phyloP scores from a whole-genome alignment of 2,113 vertebrate genomes.

The human (Homo sapiens) region GRCh38 chrX:136671001-136671500 shows the following conservation, averaged over 20 bases:
- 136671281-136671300: background rate
- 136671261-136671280: background rate
- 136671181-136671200: background rate
- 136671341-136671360: slow-evolving; percentile 34
- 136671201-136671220: background rate
- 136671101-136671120: background rate
- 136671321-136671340: background rate
- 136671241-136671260: background rate
- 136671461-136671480: background rate
- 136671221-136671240: background rate
- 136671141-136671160: background rate
- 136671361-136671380: slow-evolving; percentile 54
- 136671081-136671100: background rate
- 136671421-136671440: slow-evolving; percentile 39
- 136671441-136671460: slow-evolving; percentile 38
- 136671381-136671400: slow-evolving; percentile 67
- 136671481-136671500: slow-evolving; percentile 2
- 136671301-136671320: background rate
- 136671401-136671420: slow-evolving; percentile 51
- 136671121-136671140: background rate
- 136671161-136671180: background rate
- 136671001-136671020: background rate
- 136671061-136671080: background rate
- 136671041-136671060: background rate
- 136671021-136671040: background rate